Conservation (phyloP, 1,140 invertebrate genomes). For the Coelopa frigida region DNA sequence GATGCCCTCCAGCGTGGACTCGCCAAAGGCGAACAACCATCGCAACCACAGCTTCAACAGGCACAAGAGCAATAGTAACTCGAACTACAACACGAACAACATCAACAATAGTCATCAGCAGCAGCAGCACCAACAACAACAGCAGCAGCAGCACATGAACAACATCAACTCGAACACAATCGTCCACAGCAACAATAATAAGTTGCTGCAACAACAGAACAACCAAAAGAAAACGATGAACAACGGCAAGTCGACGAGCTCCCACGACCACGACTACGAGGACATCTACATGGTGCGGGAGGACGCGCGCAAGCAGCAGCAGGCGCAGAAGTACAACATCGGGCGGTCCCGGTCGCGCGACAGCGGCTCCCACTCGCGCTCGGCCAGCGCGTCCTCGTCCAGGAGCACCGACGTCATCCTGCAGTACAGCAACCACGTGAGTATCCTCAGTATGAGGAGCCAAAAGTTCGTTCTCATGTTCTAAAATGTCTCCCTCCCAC, state of each 20-base stretch:
- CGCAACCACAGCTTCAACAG: constrained; percentile 26
- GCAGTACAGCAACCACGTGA: constrained; percentile 41
- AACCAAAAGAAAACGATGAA: constrained; percentile 7
- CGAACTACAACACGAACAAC: constrained; percentile 12
- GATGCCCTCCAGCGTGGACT: constrained; percentile 44
- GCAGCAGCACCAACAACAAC: constrained; percentile 12
- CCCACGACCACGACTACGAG: constrained; percentile 61
- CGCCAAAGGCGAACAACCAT: constrained; percentile 31
- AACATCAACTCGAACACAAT: constrained; percentile 13
- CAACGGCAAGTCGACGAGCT: constrained; percentile 13
- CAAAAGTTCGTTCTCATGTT: too few relatives aligned
- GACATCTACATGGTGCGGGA: constrained; percentile 63
- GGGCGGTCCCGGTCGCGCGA: constrained; percentile 51
- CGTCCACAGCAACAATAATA: constrained; percentile 14
- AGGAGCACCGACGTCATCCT: constrained; percentile 43
- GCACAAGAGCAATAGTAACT: constrained; percentile 8
- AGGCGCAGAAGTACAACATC: constrained; percentile 33
- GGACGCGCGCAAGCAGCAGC: constrained; percentile 45
- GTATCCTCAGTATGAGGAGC: too few relatives aligned
- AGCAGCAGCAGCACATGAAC: constrained; percentile 6
- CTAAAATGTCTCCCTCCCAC: too few relatives aligned
- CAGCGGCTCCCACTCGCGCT: constrained; percentile 62
- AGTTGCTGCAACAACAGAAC: constrained; percentile 7
- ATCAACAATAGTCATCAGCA: constrained; percentile 4
- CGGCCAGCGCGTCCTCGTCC: constrained; percentile 52